A percentile compares a stretch with the other conserved stretches of the same genome.
Evolutionary conservation across 23 tunicate genomes (phyloP).

Genomic region (Botrylloides violaceus): DNA sequence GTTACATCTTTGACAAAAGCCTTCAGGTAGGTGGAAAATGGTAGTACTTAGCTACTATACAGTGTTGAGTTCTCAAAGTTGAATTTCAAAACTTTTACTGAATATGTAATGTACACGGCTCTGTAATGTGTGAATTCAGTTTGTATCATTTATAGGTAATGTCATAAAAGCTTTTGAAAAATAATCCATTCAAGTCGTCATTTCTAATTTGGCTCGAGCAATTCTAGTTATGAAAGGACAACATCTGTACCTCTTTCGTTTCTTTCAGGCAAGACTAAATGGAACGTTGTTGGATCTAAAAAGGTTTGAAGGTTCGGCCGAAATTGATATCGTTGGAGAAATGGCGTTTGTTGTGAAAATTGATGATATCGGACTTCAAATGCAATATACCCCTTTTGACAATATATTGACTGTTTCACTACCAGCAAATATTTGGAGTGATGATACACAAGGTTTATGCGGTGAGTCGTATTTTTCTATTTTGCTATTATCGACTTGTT

Average conservation of each 20-base stretch:
- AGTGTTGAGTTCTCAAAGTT: no score
- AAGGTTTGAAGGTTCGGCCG: neutral
- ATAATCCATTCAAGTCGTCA: no score
- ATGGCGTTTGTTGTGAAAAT: slow-evolving; percentile 5
- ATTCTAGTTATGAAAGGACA: no score
- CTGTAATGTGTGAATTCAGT: no score
- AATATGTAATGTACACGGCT: no score
- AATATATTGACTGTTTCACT: slow-evolving; percentile 30
- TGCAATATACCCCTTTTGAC: slow-evolving; percentile 22
- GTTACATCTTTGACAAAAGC: neutral
- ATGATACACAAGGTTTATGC: slow-evolving; percentile 51
- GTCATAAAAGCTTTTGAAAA: no score
- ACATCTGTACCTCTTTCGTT: neutral
- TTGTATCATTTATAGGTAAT: no score
- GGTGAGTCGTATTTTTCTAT: no score
- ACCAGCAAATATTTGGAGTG: slow-evolving; percentile 42
- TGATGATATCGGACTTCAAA: slow-evolving; percentile 36
- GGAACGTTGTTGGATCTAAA: neutral
- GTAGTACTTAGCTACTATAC: no score
- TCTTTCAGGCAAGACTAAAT: neutral
- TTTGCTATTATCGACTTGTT: no score
- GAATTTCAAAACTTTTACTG: no score
- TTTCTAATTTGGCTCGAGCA: no score
- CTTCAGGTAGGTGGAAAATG: neutral
- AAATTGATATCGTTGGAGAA: slow-evolving; percentile 23